Evolutionary conservation across 1,140 invertebrate genomes (phyloP).

Genomic region (Drosophila sulfurigaster): DNA sequence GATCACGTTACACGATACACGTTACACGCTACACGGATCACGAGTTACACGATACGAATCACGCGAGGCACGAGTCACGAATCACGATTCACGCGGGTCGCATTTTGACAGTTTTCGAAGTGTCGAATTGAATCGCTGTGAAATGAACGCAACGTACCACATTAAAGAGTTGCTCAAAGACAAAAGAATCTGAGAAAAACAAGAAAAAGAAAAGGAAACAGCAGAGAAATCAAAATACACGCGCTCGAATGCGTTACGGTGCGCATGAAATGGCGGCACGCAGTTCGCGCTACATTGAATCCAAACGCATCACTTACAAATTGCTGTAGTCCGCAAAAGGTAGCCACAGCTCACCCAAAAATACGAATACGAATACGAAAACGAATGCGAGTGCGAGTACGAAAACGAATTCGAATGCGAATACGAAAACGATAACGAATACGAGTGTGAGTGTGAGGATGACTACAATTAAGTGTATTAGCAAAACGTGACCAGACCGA

Average conservation of each 20-base stretch:
- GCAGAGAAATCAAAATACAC: slow-evolving; percentile 4
- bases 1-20: slow-evolving; percentile 3
- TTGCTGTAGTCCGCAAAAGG: slow-evolving; percentile 70
- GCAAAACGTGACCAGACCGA: slow-evolving; percentile 74
- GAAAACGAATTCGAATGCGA: slow-evolving; percentile 1
- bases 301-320: slow-evolving; percentile 65
- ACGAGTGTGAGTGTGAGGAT: slow-evolving; percentile 7
- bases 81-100: background rate
- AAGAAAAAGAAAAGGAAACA: background rate
- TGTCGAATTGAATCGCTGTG: slow-evolving; percentile 21
- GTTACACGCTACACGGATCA: slow-evolving; percentile 16
- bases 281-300: slow-evolving; percentile 82
- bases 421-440: slow-evolving; percentile 1
- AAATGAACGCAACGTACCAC: slow-evolving; percentile 21
- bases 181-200: background rate
- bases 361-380: background rate
- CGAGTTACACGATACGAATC: background rate
- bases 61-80: slow-evolving; percentile 10
- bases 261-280: slow-evolving; percentile 81
- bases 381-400: background rate
- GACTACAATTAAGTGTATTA: slow-evolving; percentile 79
- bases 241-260: slow-evolving; percentile 73
- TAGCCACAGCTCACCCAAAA: slow-evolving; percentile 30
- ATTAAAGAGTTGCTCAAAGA: slow-evolving; percentile 1
- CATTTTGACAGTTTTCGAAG: slow-evolving; percentile 17